These are phyloP conservation scores for Orthonyx spaldingii DNA, from an alignment of 2,113 vertebrate species.

Conservation along the genomic window DNA sequence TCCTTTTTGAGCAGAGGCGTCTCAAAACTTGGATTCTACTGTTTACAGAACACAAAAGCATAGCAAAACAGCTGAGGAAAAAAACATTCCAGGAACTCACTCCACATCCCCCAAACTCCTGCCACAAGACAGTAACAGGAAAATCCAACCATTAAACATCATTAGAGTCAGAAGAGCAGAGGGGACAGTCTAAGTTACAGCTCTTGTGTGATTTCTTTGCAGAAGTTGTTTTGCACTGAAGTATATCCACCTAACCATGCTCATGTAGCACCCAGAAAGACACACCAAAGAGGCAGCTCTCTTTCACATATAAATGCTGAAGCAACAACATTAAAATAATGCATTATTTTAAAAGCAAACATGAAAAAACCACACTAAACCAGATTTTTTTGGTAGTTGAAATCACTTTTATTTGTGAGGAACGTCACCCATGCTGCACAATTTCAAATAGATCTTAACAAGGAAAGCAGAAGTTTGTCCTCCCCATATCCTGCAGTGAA, in stretches of 20 bases:
- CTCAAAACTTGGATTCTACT: not conserved
- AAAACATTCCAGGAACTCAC: not conserved
- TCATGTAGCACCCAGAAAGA: not conserved
- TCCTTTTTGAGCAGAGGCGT: not conserved
- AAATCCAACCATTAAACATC: not conserved
- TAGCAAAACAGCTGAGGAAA: not conserved
- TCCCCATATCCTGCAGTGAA: conserved; percentile 64
- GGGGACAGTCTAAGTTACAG: not conserved
- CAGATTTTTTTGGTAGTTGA: not conserved
- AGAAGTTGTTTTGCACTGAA: not conserved
- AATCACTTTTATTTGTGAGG: conserved; percentile 72
- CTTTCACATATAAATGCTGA: not conserved
- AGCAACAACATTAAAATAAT: not conserved
- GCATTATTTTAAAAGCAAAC: not conserved
- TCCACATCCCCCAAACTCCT: not conserved
- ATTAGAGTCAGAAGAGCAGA: not conserved
- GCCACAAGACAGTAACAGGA: not conserved
- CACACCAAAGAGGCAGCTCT: not conserved
- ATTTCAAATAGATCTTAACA: conserved; percentile 66
- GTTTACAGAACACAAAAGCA: not conserved
- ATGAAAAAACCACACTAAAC: not conserved
- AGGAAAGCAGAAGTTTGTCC: conserved; percentile 65
- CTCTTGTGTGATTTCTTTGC: not conserved
- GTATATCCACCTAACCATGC: not conserved
- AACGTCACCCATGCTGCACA: conserved; percentile 67